phyloP scores from a whole-genome alignment of 2,888 invertebrate genomes.

The Hyalella azteca region DNA sequence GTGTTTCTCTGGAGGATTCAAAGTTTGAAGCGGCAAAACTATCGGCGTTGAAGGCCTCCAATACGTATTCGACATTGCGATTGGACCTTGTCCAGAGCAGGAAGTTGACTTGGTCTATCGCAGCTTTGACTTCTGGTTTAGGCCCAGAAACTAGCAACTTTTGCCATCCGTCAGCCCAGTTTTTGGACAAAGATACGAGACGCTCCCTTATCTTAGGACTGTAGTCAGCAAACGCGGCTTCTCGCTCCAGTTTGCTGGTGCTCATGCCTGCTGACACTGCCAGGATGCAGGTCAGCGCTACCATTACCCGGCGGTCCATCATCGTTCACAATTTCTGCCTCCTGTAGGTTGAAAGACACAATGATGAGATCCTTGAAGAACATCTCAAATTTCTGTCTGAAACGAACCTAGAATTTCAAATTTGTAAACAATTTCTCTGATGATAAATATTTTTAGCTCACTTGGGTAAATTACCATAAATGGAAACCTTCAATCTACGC shows the following conservation, averaged over 20 bases:
- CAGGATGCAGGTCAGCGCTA: neutral
- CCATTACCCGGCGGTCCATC: too few species aligned
- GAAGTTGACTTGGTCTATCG: constrained; percentile 6
- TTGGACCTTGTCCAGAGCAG: constrained; percentile 19
- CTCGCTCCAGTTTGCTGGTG: neutral
- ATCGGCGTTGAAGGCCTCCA: constrained; percentile 2
- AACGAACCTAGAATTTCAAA: too few species aligned
- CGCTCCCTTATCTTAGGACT: neutral
- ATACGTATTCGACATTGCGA: neutral
- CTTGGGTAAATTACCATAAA: too few species aligned
- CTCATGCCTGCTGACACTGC: neutral
- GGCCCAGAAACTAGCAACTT: neutral
- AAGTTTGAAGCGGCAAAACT: constrained; percentile 1
- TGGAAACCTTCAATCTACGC: too few species aligned
- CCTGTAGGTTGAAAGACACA: too few species aligned
- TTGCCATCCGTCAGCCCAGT: constrained; percentile 10
- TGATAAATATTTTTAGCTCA: too few species aligned
- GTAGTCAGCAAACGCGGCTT: neutral
- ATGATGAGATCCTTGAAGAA: too few species aligned
- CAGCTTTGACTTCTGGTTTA: neutral
- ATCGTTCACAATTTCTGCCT: too few species aligned
- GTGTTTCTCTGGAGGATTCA: neutral
- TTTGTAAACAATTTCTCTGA: too few species aligned
- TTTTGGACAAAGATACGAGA: neutral
- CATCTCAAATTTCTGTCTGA: too few species aligned